Evolutionary conservation across 2,113 vertebrate species (phyloP).

Genomic region (Hydrolagus affinis): DNA sequence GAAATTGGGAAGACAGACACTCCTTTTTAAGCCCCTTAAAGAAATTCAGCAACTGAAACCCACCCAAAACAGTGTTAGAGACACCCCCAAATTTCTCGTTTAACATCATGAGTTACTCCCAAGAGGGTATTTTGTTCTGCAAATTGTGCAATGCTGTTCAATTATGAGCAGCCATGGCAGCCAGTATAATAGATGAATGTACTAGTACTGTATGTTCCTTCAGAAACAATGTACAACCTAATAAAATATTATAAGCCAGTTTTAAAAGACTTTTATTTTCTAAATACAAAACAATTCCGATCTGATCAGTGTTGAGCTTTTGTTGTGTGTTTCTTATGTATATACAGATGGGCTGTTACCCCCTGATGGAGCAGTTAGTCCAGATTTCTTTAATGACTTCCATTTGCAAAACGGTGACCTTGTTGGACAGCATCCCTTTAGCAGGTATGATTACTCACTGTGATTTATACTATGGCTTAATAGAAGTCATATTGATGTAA

Average conservation of each 20-base stretch:
- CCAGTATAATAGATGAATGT: not conserved
- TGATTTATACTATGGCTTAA: not conserved
- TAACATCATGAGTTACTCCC: not conserved
- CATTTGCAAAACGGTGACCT: conserved; percentile 81
- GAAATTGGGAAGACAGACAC: too few relatives aligned
- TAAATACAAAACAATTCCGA: not conserved
- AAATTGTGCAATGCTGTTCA: not conserved
- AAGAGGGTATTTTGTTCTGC: not conserved
- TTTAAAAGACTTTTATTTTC: not conserved
- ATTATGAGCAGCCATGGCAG: not conserved
- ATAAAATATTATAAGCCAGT: not conserved
- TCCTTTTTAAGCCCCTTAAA: not conserved
- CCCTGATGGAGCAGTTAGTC: conserved; percentile 72
- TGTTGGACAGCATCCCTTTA: conserved; percentile 57
- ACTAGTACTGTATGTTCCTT: not conserved
- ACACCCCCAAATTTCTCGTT: not conserved
- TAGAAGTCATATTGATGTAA: not conserved
- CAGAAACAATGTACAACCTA: not conserved
- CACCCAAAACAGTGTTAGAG: not conserved
- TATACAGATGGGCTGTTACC: conserved; percentile 76
- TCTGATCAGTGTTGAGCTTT: not conserved
- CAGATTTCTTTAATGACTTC: conserved; percentile 76
- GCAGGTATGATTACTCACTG: conserved; percentile 54
- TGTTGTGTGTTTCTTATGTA: conserved; percentile 33
- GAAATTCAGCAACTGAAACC: not conserved